Evolutionary conservation across 2,113 vertebrate genomes (phyloP), one percentile per base, ranked within the genome.

Genomic region (Ochotona curzoniae): DNA sequence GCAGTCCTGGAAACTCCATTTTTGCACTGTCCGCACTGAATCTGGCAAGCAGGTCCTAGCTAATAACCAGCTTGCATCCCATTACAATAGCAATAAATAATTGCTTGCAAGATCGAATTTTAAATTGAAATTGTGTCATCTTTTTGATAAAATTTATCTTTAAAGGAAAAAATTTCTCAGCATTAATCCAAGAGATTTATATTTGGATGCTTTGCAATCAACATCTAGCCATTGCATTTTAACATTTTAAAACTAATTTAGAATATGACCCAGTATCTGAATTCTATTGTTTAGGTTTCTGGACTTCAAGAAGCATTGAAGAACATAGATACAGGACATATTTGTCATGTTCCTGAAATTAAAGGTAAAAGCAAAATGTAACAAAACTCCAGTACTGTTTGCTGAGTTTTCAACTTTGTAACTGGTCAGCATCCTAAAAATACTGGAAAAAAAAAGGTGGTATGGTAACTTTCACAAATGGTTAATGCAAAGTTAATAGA

Each of bases 291-390:
- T 84, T 76, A 98, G 97, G 91, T 97, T 91, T 96, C 92, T 94
- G 96, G 91, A 54, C 96, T 98, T 90, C 96, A 98, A 70, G 94
- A 97, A 75, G 87, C 93, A 0, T 61, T 98, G 18, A 92, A 66
- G 73, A 95, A 51, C 20, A 13, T 97, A 26, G 95, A 98, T n/a
- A 87, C 57, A 0, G 93, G 74, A 20, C 30, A 7, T 61, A 63
- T 7, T 61, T n/a, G 82, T 74, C 75, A 74, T 25, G 17, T 71
- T 81, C 74, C 96, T 93, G 47, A 94, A 87, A 92, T 85, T 73
- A 97, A 92, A 98, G 98, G 98, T 98, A 98, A 97, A 93, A 64
- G 49, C 82, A 79, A 69, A 93, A 61, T 88, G 2, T 79, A 5
- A 13, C 57, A 28, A 81, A 86, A 20, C 25, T 83, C 3, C 63